Conservation (phyloP, 2,888 invertebrate species). For the Ophion slaviceki region DNA sequence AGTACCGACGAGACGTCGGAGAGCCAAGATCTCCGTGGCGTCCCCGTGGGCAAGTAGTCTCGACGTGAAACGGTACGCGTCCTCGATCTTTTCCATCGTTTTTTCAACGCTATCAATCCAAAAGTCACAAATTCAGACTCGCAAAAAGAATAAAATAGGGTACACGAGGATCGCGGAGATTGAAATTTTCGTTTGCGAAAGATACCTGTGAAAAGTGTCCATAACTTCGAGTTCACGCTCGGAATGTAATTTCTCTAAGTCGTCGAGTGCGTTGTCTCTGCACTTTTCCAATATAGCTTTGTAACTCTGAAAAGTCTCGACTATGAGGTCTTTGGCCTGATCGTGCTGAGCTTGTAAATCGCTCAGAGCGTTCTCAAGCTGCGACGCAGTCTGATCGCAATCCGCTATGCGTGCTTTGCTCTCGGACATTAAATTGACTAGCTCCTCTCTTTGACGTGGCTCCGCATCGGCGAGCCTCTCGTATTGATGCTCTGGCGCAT, state of each 20-base stretch:
- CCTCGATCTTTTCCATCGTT: conserved; percentile 92
- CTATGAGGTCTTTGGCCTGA: conserved; percentile 92
- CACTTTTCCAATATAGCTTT: conserved; percentile 92
- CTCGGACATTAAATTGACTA: conserved; percentile 90
- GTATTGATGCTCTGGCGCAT: conserved; percentile 92
- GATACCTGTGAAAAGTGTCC: conserved; percentile 90
- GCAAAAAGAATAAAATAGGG: conserved; percentile 11
- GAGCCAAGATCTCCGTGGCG: conserved; percentile 92
- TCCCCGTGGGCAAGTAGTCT: conserved; percentile 93
- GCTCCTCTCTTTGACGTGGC: conserved; percentile 90
- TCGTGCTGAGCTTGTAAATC: conserved; percentile 95
- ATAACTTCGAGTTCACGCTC: conserved; percentile 95
- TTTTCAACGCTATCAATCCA: conserved; percentile 87
- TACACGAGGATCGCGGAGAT: not conserved
- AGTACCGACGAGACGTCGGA: conserved; percentile 91
- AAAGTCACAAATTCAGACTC: not conserved
- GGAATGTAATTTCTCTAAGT: conserved; percentile 91
- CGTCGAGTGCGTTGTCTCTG: conserved; percentile 90
- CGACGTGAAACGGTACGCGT: conserved; percentile 93
- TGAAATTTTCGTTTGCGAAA: not conserved
- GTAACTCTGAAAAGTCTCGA: conserved; percentile 91
- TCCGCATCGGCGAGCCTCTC: conserved; percentile 93
- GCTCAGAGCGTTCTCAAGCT: conserved; percentile 91
- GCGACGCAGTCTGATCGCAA: conserved; percentile 90
- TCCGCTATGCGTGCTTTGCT: conserved; percentile 90